These are phyloP conservation scores for Brachionichthys hirsutus DNA, from an alignment of 2,113 vertebrate genomes.

Conservation along the genomic window DNA sequence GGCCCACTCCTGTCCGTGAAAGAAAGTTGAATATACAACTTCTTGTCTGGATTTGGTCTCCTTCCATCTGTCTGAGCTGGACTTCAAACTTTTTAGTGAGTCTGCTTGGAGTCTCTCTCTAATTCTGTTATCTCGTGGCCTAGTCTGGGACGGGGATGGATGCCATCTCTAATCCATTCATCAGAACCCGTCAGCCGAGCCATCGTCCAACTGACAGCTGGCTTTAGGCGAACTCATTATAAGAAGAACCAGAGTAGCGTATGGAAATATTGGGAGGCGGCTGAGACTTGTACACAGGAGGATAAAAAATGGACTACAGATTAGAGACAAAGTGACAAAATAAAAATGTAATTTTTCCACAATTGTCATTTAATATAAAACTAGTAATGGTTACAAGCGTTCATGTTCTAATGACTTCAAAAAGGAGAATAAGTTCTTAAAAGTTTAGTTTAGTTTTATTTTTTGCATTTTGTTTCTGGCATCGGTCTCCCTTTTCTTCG, in stretches of 20 bases:
- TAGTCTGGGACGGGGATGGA: conserved; percentile 68
- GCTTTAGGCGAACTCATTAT: conserved; percentile 71
- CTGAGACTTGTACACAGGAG: conserved; percentile 3
- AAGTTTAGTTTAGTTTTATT: no score
- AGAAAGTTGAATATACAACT: not conserved
- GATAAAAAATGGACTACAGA: not conserved
- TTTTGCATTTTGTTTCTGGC: no score
- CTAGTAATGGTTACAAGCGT: no score
- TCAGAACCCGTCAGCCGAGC: conserved; percentile 62
- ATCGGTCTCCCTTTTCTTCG: no score
- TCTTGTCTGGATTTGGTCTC: not conserved
- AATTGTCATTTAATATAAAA: no score
- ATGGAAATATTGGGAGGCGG: conserved; percentile 60
- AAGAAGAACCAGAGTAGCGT: conserved; percentile 61
- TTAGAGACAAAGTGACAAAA: not conserved
- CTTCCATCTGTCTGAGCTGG: not conserved
- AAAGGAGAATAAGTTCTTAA: no score
- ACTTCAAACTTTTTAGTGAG: conserved; percentile 67
- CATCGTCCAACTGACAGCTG: conserved; percentile 71
- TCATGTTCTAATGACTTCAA: no score
- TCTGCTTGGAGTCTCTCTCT: conserved; percentile 63
- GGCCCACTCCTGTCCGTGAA: not conserved
- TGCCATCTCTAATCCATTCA: conserved; percentile 75
- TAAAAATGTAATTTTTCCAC: no score
- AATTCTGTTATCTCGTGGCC: conserved; percentile 75